Base-by-base conservation (phyloP, 2,888 invertebrate species). In the Orthonevra nobilis region DNA sequence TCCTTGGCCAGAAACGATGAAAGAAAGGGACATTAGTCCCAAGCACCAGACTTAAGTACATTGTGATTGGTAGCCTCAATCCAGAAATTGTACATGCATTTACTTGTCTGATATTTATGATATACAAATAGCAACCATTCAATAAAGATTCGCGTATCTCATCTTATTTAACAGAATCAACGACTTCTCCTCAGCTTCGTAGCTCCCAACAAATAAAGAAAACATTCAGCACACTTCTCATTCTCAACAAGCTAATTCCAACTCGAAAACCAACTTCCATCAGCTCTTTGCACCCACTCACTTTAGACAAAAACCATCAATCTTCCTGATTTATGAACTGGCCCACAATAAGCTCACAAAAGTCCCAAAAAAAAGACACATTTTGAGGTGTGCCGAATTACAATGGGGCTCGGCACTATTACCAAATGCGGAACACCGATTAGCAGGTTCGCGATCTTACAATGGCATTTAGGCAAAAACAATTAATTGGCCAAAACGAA, bases 361-460 rank as follows among this genome's bases (percentile, higher is more conserved):
- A 56, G 40, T 19, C 28, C n/a, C n/a, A 20, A 10, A 50, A 52
- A 66, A 54, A 50, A 54, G 15, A 30, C 44, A 64, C 52, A 20
- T 40, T 66, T 72, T 54, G 66, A 77, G 72, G 64, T 64, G 72
- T 52, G 48, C 72, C 72, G 42, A 30, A 34, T 50, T 36, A 48
- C 34, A 44, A 69, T 28, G 30, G 50, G 40, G 20, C 19, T 36
- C 15, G 14, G 60, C 46, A 44, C 69, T 26, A 56, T 30, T 19
- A 26, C 3, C n/a, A 42, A 77, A 72, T 58, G 58, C 72, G 64
- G 64, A 72, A 72, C 64, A 64, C 58, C 38, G 70, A 58, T 38
- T 58, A 48, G 58, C 48, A 50, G 32, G 38, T 58, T 17, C 17
- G 10, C 9, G n/a, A 6, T 32, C 23, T 17, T 23, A 42, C 58